Base-by-base conservation (phyloP, 2,797 vertebrate species). In the Cirrhinus mrigala region DNA sequence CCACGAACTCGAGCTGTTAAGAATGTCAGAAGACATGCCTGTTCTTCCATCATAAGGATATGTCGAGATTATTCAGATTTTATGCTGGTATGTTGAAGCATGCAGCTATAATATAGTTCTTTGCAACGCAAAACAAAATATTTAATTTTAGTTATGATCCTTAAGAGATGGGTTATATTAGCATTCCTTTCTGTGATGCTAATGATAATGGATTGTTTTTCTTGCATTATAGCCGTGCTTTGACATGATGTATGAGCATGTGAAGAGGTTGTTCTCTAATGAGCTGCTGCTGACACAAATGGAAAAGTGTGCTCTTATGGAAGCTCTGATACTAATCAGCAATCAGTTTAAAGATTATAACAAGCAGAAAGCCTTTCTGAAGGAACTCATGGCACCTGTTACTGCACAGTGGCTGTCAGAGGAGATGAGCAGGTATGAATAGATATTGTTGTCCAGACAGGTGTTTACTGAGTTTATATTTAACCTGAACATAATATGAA, bases 281-380 rank as follows among this genome's bases (percentile, higher is more conserved):
- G 96, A 97, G 75, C 86, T 95, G 11, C 92, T 93, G 44, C 94
- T 98, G 89, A 97, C 97, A 0, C 96, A 97, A 90, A 95, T 99
- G 97, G 98, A 99, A 92, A 99, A 98, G 73, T 97, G 96, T 83
- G 94, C 98, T 0, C 94, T 99, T 84, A 96, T 99, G 93, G 98
- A 99, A 92, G 96, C 97, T 8, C 93, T 99, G 50, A 97, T 99
- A 88, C 96, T 99, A 86, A 96, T 98, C 93, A 99, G 97, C 90
- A 99, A 99, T 93, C 97, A 99, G 52, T 98, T 99, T 90, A 98
- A 98, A 92, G 96, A 97, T 93, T 99, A 96, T 15, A 94, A 94
- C 78, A 96, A 96, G 86, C 98, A 99, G 93, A 97, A 97, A 70
- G 93, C 91, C 71, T 98, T 99, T 92, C 91, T 99, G 50, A 96